These are phyloP conservation scores for Spodoptera littoralis DNA, from an alignment of 2,888 invertebrate species.

Conservation along the genomic window DNA sequence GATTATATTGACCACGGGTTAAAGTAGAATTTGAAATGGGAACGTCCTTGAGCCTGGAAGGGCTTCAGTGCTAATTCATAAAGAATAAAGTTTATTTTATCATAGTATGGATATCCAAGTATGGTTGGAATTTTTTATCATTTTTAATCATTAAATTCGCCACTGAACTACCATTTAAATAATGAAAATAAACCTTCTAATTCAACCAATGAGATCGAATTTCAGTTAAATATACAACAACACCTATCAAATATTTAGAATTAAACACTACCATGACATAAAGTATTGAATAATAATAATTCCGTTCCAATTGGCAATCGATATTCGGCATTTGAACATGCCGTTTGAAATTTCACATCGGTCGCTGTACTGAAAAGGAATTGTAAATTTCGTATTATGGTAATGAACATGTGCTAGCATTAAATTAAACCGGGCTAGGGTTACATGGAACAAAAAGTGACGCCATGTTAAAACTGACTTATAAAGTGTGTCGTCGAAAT, in stretches of 20 bases:
- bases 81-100: too few species aligned
- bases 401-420: conserved; percentile 43
- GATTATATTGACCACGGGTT: too few species aligned
- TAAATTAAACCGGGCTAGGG: conserved; percentile 32
- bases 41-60: too few species aligned
- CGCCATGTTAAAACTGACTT: conserved; percentile 28
- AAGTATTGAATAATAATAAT: conserved; percentile 15
- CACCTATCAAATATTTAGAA: not conserved
- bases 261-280: not conserved
- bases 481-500: conserved; percentile 15
- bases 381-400: conserved; percentile 59
- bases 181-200: not conserved
- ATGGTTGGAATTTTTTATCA: too few species aligned
- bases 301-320: conserved; percentile 48
- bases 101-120: too few species aligned
- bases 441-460: conserved; percentile 34
- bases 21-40: too few species aligned
- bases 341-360: conserved; percentile 48
- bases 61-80: too few species aligned
- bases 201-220: too few species aligned
- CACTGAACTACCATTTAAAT: too few species aligned
- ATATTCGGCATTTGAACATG: conserved; percentile 39
- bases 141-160: too few species aligned
- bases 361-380: conserved; percentile 49
- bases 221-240: not conserved